Evolutionary conservation across 2,113 vertebrate species (phyloP).

Genomic region (Riparia riparia): DNA sequence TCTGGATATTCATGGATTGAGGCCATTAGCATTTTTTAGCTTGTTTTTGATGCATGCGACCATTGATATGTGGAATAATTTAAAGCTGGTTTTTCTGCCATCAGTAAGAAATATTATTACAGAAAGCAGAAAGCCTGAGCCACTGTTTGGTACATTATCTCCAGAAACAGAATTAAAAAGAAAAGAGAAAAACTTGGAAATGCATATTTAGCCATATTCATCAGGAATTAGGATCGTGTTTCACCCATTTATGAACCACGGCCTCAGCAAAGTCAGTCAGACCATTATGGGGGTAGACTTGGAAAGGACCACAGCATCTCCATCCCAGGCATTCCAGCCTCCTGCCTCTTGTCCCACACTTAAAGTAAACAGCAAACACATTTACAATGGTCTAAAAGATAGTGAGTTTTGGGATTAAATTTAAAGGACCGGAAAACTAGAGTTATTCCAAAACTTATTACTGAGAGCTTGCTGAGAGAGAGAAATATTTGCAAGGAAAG

Average conservation of each 20-base stretch:
- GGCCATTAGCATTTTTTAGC: slow-evolving; percentile 29
- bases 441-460: neutral
- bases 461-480: neutral
- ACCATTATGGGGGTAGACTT: neutral
- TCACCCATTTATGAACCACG: neutral
- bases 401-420: neutral
- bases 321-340: neutral
- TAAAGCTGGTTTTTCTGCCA: neutral
- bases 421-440: neutral
- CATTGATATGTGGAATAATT: slow-evolving; percentile 38
- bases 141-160: slow-evolving; percentile 19
- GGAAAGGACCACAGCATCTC: neutral
- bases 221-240: neutral
- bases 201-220: neutral
- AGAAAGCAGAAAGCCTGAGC: slow-evolving; percentile 15
- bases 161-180: neutral
- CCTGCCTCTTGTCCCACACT: neutral
- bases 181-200: neutral
- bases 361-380: neutral
- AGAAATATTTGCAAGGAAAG: neutral
- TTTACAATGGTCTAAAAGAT: neutral
- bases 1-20: slow-evolving; percentile 50
- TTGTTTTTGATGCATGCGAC: slow-evolving; percentile 4
- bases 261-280: neutral
- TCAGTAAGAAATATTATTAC: slow-evolving; percentile 46